Conservation (phyloP, 2,797 vertebrate genomes). For the Lemur catta region DNA sequence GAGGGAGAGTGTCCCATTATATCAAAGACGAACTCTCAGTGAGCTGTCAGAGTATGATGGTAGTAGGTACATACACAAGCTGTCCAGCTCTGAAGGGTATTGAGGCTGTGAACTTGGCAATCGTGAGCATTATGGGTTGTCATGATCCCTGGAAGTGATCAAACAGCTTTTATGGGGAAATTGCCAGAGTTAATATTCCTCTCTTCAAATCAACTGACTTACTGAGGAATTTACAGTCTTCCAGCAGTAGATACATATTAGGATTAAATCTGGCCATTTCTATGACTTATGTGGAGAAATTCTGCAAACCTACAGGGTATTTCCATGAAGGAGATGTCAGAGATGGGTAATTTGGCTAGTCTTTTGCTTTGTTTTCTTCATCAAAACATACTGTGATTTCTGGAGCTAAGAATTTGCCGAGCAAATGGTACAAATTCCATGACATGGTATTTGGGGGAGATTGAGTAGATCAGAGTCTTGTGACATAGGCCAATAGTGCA, state of each 20-base stretch:
- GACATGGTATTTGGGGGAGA: not conserved
- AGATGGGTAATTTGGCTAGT: slow-evolving; percentile 10
- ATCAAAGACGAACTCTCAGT: not conserved
- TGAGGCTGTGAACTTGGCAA: not conserved
- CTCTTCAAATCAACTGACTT: not conserved
- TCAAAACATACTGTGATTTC: not conserved
- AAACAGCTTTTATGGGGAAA: not conserved
- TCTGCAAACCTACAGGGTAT: not conserved
- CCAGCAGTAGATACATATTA: not conserved
- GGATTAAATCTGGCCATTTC: not conserved
- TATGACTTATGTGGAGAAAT: not conserved
- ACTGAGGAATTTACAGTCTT: not conserved
- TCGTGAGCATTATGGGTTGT: not conserved
- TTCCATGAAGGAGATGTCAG: not conserved
- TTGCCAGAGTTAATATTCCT: not conserved
- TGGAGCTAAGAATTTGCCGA: not conserved
- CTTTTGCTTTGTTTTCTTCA: slow-evolving; percentile 1
- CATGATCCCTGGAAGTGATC: not conserved
- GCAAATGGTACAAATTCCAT: not conserved
- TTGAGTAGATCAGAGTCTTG: not conserved
- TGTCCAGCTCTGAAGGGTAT: not conserved
- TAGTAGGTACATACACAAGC: not conserved
- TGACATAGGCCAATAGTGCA: not conserved
- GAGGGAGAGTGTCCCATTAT: not conserved
- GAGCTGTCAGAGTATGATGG: not conserved